Base-by-base conservation (phyloP, 2,797 vertebrate species). In the Mustela erminea region DNA sequence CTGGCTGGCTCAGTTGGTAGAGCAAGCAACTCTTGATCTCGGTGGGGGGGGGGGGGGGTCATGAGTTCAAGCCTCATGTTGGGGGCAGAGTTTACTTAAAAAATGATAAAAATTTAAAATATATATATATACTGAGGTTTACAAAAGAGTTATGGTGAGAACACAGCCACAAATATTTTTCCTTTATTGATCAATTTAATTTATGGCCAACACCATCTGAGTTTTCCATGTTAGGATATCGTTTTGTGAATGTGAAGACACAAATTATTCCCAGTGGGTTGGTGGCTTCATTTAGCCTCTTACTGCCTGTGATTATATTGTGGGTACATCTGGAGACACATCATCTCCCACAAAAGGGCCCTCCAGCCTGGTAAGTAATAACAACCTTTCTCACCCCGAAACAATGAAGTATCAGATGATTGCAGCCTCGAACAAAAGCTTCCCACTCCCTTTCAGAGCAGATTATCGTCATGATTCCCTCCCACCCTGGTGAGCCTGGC, bases 391-490 rank as follows among this genome's bases (percentile, higher is more conserved):
- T 97, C 92, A 93, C 89, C 77, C 97, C 64, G 62, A 97, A 97
- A 98, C 97, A 98, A 94, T 96, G 68, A 95, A 91, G 82, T 97
- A 83, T 97, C 96, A 94, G 93, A 98, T 97, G 98, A 93, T 97
- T 96, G 58, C 74, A 80, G 82, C 11, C 3, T 96, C 49, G 25
- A 80, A 98, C 97, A 95, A 97, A 98, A 92, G 38, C 41, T 96
- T 62, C 70, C 96, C 95, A 49, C 83, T 97, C 0, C 29, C 23
- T 96, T 96, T 98, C 70, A 94, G 96, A 89, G 97, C 82, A 93
- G 87, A 87, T 97, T 94, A 77, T 43, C 95, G 83, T 96, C 80
- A n/a, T 83, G 52, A 92, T 3, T 3, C 92, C 97, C 62, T 96
- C 15, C 95, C 92, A 84, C 72, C 43, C 93, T 83, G 92, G 89